Conservation (phyloP, 2,888 invertebrate genomes). For the Caenorhabditis sulstoni region DNA sequence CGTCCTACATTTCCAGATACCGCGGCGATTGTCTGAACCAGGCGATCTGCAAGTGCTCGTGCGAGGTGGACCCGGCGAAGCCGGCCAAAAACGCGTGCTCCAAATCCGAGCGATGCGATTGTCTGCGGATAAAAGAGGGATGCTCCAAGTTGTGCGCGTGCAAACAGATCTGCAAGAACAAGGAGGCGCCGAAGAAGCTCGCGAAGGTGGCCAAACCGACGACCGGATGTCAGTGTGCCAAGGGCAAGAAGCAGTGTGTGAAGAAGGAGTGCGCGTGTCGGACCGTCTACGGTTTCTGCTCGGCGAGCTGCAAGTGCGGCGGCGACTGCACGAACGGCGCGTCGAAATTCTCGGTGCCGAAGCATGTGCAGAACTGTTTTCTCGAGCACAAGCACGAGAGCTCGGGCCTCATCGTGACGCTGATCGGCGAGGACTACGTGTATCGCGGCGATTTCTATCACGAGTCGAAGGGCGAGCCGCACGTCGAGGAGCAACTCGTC, state of each 20-base stretch:
- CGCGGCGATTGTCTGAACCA: slow-evolving; percentile 81
- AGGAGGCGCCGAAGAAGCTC: slow-evolving; percentile 79
- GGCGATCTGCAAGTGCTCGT: slow-evolving; percentile 81
- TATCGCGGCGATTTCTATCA: slow-evolving; percentile 80
- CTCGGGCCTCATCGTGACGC: slow-evolving; percentile 79
- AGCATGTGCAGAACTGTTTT: slow-evolving; percentile 80
- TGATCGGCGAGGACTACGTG: slow-evolving; percentile 80
- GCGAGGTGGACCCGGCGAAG: slow-evolving; percentile 80
- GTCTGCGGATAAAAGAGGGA: slow-evolving; percentile 80
- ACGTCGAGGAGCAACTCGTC: slow-evolving; percentile 80
- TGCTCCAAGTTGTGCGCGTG: slow-evolving; percentile 80
- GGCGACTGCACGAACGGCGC: slow-evolving; percentile 81
- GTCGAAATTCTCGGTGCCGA: slow-evolving; percentile 80
- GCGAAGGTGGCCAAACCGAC: slow-evolving; percentile 78
- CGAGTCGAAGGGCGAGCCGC: slow-evolving; percentile 80
- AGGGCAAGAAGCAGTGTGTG: slow-evolving; percentile 80
- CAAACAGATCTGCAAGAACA: slow-evolving; percentile 80
- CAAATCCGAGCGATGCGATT: slow-evolving; percentile 80
- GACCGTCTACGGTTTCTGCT: slow-evolving; percentile 80
- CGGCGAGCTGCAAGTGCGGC: slow-evolving; percentile 79
- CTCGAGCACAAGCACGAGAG: slow-evolving; percentile 80
- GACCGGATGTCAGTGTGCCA: slow-evolving; percentile 79
- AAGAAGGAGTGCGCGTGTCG: slow-evolving; percentile 81
- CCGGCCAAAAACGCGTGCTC: slow-evolving; percentile 80
- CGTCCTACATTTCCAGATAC: slow-evolving; percentile 68